A percentile compares a stretch with the other conserved stretches of the same genome.
phyloP scores from a whole-genome alignment of 2,113 vertebrate genomes.

The Silurus asotus region DNA sequence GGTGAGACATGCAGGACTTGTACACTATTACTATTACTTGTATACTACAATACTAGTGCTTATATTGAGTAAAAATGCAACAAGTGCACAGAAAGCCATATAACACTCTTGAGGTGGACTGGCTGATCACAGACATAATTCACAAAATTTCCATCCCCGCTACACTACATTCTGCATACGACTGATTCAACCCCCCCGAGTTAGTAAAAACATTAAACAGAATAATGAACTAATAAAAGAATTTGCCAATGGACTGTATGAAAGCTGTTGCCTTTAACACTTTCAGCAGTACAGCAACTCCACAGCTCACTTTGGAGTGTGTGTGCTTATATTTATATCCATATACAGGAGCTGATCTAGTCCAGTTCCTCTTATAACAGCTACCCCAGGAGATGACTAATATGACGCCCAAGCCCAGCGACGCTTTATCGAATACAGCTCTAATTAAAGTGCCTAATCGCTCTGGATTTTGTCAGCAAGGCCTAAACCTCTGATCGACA shows the following conservation, averaged over 20 bases:
- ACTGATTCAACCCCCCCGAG: neutral
- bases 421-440: neutral
- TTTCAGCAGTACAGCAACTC: neutral
- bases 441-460: conserved; percentile 26
- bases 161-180: neutral
- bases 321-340: conserved; percentile 1
- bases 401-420: neutral
- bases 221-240: neutral
- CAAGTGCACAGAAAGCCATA: no score
- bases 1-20: no score
- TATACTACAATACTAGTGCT: no score
- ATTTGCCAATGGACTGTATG: neutral
- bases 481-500: neutral
- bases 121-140: neutral
- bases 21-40: no score
- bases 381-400: neutral
- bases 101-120: no score
- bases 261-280: neutral
- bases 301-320: neutral
- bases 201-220: neutral
- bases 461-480: neutral
- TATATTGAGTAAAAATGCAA: no score
- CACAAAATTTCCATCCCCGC: neutral
- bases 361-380: conserved; percentile 15
- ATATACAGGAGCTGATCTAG: conserved; percentile 6